phyloP scores from a whole-genome alignment of 2,113 vertebrate genomes.

The Mormoops blainvillei region DNA sequence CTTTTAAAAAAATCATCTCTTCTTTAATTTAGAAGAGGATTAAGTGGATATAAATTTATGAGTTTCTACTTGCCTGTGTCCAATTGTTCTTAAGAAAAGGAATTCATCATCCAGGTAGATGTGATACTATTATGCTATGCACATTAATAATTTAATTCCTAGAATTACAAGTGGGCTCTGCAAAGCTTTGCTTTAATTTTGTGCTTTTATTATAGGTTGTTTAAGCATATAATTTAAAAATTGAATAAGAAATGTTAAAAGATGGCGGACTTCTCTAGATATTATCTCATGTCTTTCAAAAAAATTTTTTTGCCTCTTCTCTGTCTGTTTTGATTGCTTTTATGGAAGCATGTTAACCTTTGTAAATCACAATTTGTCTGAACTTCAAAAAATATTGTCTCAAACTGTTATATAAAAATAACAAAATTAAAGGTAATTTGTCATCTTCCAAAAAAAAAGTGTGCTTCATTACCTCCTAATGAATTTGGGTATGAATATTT shows the following conservation, averaged over 20 bases:
- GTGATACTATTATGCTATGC: background rate
- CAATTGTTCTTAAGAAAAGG: background rate
- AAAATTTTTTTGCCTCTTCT: background rate
- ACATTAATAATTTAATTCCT: conserved; percentile 18
- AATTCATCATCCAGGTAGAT: conserved; percentile 39
- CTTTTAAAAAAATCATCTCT: background rate
- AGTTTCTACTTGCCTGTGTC: background rate
- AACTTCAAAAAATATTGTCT: conserved; percentile 7
- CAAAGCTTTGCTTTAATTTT: background rate
- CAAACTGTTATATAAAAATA: conserved; percentile 48
- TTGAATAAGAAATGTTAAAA: background rate
- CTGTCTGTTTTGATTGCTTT: conserved; percentile 18
- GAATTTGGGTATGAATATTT: conserved; percentile 5
- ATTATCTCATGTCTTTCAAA: background rate
- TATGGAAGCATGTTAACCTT: conserved; percentile 15
- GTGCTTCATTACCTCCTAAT: background rate
- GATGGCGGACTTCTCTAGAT: background rate
- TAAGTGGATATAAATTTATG: conserved; percentile 17
- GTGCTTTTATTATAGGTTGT: background rate
- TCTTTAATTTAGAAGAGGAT: background rate
- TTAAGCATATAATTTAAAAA: conserved; percentile 15
- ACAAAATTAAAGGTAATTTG: conserved; percentile 57
- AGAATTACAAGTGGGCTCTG: conserved; percentile 22
- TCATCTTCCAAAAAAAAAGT: background rate
- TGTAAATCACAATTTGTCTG: conserved; percentile 37